Conservation (phyloP, 1,140 invertebrate species). For the Lordiphosa stackelbergi region DNA sequence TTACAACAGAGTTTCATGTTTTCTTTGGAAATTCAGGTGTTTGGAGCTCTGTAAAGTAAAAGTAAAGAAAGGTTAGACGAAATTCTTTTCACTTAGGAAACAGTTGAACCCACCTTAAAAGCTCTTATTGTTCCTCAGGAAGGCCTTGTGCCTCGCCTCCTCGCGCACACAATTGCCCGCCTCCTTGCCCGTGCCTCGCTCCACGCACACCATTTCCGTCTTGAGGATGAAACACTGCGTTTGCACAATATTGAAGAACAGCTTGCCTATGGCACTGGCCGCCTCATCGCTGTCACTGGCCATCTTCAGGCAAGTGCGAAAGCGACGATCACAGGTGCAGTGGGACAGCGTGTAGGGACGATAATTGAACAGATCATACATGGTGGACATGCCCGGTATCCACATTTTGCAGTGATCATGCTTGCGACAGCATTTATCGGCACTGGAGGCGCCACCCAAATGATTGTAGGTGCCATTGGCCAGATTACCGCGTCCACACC, state of each 20-base stretch:
- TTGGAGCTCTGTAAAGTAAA: background rate
- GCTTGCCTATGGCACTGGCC: constrained; percentile 92
- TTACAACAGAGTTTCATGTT: constrained; percentile 13
- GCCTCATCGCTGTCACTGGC: constrained; percentile 88
- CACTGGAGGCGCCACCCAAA: constrained; percentile 82
- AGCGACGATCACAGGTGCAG: constrained; percentile 91
- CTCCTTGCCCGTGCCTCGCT: constrained; percentile 89
- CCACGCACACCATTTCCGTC: constrained; percentile 85
- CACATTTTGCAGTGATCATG: constrained; percentile 86
- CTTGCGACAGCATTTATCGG: constrained; percentile 88
- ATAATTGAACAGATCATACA: constrained; percentile 87
- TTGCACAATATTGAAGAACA: constrained; percentile 96
- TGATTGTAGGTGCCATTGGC: constrained; percentile 83
- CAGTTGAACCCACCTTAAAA: constrained; percentile 77
- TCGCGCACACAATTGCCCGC: constrained; percentile 83
- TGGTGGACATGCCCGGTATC: constrained; percentile 83
- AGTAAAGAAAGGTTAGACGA: too few relatives aligned
- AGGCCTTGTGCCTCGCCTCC: constrained; percentile 84
- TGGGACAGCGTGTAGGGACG: constrained; percentile 90
- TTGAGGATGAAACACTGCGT: constrained; percentile 94
- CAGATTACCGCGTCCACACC: constrained; percentile 88
- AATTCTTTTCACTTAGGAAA: too few relatives aligned
- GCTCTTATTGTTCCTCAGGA: constrained; percentile 85
- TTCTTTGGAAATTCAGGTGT: constrained; percentile 24
- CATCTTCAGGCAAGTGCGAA: constrained; percentile 93